Conservation (phyloP, 2,888 invertebrate genomes). For the Nysson spinosus region DNA sequence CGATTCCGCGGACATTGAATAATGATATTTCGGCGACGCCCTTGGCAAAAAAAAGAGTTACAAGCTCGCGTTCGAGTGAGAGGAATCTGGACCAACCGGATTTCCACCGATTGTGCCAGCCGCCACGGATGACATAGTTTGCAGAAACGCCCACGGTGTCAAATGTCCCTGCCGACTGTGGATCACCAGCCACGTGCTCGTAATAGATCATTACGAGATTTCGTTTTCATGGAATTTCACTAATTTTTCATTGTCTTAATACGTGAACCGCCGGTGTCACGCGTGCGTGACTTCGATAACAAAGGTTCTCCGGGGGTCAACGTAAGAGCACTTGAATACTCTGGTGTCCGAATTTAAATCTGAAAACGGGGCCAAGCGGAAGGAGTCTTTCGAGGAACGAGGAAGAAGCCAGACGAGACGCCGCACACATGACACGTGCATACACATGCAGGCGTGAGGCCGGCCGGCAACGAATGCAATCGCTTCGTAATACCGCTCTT, state of each 20-base stretch:
- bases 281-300: too few relatives aligned
- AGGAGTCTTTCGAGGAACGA: constrained; percentile 50
- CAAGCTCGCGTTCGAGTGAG: constrained; percentile 31
- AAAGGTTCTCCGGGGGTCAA: background rate
- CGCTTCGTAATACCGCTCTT: constrained; percentile 13
- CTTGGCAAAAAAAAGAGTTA: constrained; percentile 48
- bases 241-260: too few relatives aligned
- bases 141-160: constrained; percentile 64
- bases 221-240: too few relatives aligned
- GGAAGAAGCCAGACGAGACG: constrained; percentile 44
- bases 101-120: constrained; percentile 61
- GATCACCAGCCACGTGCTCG: constrained; percentile 46
- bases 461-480: constrained; percentile 35
- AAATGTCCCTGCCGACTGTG: constrained; percentile 51
- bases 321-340: constrained; percentile 8
- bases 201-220: too few relatives aligned
- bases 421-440: constrained; percentile 18
- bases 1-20: constrained; percentile 21
- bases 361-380: constrained; percentile 46
- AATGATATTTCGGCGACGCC: constrained; percentile 43
- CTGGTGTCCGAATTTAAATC: constrained; percentile 24
- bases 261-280: too few relatives aligned
- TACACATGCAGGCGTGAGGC: constrained; percentile 27
- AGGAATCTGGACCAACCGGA: constrained; percentile 62
- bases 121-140: constrained; percentile 54